Base-by-base conservation (phyloP, 2,797 vertebrate species). In the Eleutherodactylus coqui region DNA sequence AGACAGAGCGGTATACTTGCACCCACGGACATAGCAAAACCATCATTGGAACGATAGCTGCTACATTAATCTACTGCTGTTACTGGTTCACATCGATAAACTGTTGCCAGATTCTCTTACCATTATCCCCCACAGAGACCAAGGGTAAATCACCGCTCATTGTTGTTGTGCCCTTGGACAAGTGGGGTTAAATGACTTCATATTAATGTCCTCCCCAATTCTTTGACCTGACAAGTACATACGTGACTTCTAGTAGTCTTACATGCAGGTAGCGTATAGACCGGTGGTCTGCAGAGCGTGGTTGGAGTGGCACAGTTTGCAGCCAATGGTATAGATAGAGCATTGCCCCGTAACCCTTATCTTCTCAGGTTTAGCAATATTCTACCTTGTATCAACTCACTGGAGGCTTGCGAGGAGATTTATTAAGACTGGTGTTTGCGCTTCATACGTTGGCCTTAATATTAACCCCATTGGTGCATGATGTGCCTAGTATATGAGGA, bases 161-260 rank as follows among this genome's bases (percentile, higher is more conserved):
- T 38, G 53, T 16, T 64, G 83, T 34, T n/a, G 41, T n/a, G 45
- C 60, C 47, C 73, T 51, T 67, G 36, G 21, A 32, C 38, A 7
- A 29, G 55, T 45, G 75, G 38, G 70, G 43, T 60, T 83, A 93
- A 94, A 93, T 93, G 93, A 93, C 90, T 93, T 83, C 86, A 90
- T 85, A 91, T 60, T 85, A 89, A 87, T 79, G 87, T 41, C 88
- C 90, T 53, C 64, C 75, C 79, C 45, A 70, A 79, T 85, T 93
- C 89, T 88, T 90, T 93, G 92, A 94, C 93, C 92, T 94, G 89
- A 90, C 84, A 89, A 88, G 89, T 88, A 88, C 9, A 89, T 60
- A 89, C 58, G 77, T 86, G 84, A 79, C 83, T 83, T 86, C 85
- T 89, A 86, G 88, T 84, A 82, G 83, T 88, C 75, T 75, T 87